A percentile compares a stretch with the other conserved stretches of the same genome.
These are phyloP conservation scores for Loris lydekkerianus DNA, from an alignment of 2,797 vertebrate genomes.

Conservation along the genomic window DNA sequence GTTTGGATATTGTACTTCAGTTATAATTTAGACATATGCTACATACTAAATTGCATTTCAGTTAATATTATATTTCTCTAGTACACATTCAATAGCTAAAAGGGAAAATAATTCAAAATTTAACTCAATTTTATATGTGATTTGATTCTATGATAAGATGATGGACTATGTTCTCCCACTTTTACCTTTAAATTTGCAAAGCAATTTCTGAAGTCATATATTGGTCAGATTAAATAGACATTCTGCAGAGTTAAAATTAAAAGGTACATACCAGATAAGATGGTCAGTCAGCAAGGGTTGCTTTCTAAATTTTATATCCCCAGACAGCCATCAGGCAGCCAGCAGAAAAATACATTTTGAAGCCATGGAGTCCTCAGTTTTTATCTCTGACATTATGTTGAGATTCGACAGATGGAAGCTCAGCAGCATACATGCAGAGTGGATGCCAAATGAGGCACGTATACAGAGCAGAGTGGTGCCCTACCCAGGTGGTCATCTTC, in stretches of 20 bases:
- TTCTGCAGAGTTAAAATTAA: constrained; percentile 69
- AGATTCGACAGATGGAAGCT: constrained; percentile 82
- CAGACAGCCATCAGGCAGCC: constrained; percentile 78
- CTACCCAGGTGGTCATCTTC: constrained; percentile 78
- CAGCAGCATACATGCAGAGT: constrained; percentile 80
- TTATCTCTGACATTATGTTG: constrained; percentile 80
- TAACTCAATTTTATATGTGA: constrained; percentile 29
- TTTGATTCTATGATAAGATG: constrained; percentile 27
- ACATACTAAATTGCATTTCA: constrained; percentile 18
- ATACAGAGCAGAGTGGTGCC: constrained; percentile 71
- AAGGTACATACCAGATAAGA: constrained; percentile 66
- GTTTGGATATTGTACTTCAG: not conserved
- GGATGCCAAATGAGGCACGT: constrained; percentile 78
- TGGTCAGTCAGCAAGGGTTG: constrained; percentile 70
- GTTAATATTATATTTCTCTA: constrained; percentile 6
- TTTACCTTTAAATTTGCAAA: constrained; percentile 60
- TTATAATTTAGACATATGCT: not conserved
- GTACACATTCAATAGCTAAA: not conserved
- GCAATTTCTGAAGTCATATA: constrained; percentile 32
- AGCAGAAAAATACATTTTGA: constrained; percentile 79
- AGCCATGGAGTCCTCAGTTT: constrained; percentile 78
- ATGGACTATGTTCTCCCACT: not conserved
- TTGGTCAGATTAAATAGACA: constrained; percentile 57
- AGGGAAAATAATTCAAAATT: constrained; percentile 62
- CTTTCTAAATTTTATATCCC: constrained; percentile 77